Evolutionary conservation across 2,113 vertebrate genomes (phyloP).

Genomic region (Microcebus tavaratra): DNA sequence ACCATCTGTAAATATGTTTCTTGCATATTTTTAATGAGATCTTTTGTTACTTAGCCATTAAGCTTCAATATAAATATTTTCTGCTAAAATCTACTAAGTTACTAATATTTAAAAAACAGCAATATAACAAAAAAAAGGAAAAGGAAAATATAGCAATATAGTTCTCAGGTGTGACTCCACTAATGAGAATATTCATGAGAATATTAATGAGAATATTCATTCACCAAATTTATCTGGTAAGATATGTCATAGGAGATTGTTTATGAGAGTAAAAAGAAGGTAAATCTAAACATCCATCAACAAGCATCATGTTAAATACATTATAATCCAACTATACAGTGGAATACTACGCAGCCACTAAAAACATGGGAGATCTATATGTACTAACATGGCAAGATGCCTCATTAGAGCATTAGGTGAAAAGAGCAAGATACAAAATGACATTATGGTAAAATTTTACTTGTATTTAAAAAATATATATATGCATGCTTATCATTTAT

Average conservation of each 20-base stretch:
- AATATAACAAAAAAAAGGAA: background rate
- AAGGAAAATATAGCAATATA: background rate
- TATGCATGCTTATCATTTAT: background rate
- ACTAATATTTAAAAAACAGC: conserved; percentile 21
- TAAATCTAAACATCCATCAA: background rate
- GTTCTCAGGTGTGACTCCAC: background rate
- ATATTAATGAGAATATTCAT: background rate
- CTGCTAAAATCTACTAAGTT: background rate
- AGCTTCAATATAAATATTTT: conserved; percentile 8
- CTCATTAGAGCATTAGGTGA: background rate
- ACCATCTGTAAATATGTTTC: background rate
- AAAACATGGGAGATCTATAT: background rate
- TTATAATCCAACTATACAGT: background rate
- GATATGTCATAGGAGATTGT: background rate
- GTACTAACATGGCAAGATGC: background rate
- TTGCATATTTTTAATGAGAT: background rate
- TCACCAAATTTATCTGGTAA: background rate
- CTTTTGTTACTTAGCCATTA: background rate
- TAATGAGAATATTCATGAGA: background rate
- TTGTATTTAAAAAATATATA: background rate
- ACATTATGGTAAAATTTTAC: background rate
- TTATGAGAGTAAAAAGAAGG: background rate
- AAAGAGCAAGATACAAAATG: background rate
- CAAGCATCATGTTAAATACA: background rate
- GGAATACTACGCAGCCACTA: background rate